Evolutionary conservation across 2,113 vertebrate species (phyloP), one percentile per base, ranked within the genome.

Genomic region (Zosterops hypoxanthus): DNA sequence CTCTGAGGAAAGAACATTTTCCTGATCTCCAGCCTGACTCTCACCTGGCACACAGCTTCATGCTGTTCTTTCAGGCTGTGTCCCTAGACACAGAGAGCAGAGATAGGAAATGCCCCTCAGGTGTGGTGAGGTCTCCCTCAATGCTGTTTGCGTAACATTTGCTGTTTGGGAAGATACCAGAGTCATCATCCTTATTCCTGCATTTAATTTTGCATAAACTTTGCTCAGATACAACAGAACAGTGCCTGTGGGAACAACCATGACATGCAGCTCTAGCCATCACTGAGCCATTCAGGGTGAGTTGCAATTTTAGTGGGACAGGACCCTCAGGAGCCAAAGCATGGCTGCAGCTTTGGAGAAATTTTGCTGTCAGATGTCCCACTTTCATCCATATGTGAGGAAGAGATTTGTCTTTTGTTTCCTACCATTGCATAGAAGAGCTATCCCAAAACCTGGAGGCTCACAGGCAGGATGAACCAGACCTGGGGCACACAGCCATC

Each of bases 201-300:
- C 36, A 14, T 64, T 90, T 90, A 80, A 75, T 93, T 90, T 81
- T 97, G 56, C 57, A 41, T 92, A 33, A 86, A 57, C 78, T 82
- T 90, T 59, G 59, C 65, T 88, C 50, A 88, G 90, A 92, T 92
- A 65, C 69, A 71, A 26, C 42, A 82, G 76, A 65, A 41, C 68
- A 83, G 20, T 61, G 61, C 72, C 13, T 1, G 12, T 57, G 82
- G 82, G 72, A 84, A 5, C 33, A 59, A 69, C 64, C 81, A 39
- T 17, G 66, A 17, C 49, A 66, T 19, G 39, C 65, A 64, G 5
- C 60, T 93, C 71, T 60, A 88, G 76, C 60, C 31, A 21, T 59
- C 68, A 49, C 56, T 5, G 4, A 81, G 64, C 39, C 52, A 34
- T 46, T 64, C 16, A 5, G 26, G 19, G 52, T 56, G 28, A 94